Evolutionary conservation across 2,113 vertebrate species (phyloP).

Genomic region (Clarias magur): DNA sequence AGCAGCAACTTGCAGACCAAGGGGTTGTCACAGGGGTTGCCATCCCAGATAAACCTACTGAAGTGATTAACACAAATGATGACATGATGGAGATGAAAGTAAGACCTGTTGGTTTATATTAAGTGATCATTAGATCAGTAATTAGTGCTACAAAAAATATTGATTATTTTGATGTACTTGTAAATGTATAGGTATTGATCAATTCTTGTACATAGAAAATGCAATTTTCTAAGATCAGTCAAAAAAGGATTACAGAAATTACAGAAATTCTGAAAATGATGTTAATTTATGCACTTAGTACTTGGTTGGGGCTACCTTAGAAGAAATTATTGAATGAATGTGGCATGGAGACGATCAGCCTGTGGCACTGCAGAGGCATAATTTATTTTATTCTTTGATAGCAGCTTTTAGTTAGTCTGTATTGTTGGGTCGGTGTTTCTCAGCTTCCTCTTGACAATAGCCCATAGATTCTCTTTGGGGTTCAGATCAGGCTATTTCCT

Average conservation of each 20-base stretch:
- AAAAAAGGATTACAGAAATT: not conserved
- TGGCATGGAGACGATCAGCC: too few relatives aligned
- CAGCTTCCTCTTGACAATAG: too few relatives aligned
- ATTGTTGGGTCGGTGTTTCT: too few relatives aligned
- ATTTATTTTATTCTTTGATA: too few relatives aligned
- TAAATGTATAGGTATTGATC: not conserved
- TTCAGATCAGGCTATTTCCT: too few relatives aligned
- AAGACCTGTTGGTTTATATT: conserved; percentile 37
- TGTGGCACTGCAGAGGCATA: too few relatives aligned
- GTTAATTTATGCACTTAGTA: too few relatives aligned
- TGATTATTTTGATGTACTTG: not conserved
- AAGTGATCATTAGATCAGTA: not conserved
- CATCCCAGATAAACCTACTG: conserved; percentile 63
- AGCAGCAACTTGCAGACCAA: conserved; percentile 70
- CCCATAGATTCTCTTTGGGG: too few relatives aligned
- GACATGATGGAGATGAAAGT: conserved; percentile 80
- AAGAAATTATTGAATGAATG: too few relatives aligned
- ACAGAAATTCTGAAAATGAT: too few relatives aligned
- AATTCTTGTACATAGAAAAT: not conserved
- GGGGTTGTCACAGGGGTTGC: conserved; percentile 66
- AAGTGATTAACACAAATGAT: conserved; percentile 61
- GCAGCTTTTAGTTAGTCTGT: too few relatives aligned
- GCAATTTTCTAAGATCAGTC: not conserved
- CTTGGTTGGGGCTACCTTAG: too few relatives aligned
- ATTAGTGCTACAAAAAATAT: not conserved